A percentile compares a stretch with the other conserved stretches of the same genome.
phyloP scores from a whole-genome alignment of 2,888 invertebrate genomes.

The Tetragonula carbonaria region DNA sequence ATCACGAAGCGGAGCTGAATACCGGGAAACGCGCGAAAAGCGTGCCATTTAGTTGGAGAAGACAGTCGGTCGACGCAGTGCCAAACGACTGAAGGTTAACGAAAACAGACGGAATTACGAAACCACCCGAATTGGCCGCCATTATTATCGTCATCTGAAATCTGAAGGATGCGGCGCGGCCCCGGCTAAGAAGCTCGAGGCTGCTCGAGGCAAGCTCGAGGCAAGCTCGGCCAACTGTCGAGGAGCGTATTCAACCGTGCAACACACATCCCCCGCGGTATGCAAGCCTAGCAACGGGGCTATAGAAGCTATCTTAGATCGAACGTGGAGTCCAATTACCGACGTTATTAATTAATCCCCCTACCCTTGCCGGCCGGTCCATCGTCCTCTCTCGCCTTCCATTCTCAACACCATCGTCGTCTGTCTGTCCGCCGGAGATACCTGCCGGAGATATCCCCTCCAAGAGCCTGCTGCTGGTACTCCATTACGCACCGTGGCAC shows the following conservation, averaged over 20 bases:
- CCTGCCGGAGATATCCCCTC: constrained; percentile 71
- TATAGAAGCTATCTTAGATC: constrained; percentile 80
- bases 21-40: background rate
- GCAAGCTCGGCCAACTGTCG: constrained; percentile 32
- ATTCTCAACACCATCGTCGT: constrained; percentile 74
- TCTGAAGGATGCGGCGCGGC: background rate
- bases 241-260: constrained; percentile 64
- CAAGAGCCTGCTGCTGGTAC: constrained; percentile 47
- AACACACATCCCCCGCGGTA: constrained; percentile 68
- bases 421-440: constrained; percentile 72
- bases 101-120: constrained; percentile 35
- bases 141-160: background rate
- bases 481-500: constrained; percentile 61
- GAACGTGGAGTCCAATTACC: constrained; percentile 81
- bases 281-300: constrained; percentile 63
- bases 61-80: background rate
- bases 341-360: constrained; percentile 81
- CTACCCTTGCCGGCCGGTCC: constrained; percentile 66
- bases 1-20: background rate
- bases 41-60: constrained; percentile 10
- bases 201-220: background rate
- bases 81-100: constrained; percentile 19
- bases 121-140: background rate
- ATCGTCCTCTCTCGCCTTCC: constrained; percentile 73
- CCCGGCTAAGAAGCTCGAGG: constrained; percentile 32